These are phyloP conservation scores for Molanna angustata DNA, from an alignment of 2,888 invertebrate genomes.

Conservation along the genomic window DNA sequence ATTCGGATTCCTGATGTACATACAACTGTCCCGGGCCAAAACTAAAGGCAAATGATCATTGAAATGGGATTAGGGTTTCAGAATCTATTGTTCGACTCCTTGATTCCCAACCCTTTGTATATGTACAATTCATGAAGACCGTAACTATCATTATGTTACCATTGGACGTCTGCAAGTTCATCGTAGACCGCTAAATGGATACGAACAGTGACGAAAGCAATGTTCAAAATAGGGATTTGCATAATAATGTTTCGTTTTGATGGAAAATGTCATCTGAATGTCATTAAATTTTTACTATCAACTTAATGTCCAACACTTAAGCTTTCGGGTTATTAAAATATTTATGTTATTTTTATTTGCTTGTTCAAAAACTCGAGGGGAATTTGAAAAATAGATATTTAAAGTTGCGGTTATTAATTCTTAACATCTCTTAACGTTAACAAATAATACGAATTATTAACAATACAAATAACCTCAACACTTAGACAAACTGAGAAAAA, in stretches of 20 bases:
- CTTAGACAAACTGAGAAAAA: too few relatives aligned
- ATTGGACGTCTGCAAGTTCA: slow-evolving; percentile 19
- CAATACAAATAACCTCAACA: too few relatives aligned
- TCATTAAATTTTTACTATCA: too few relatives aligned
- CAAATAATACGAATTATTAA: too few relatives aligned
- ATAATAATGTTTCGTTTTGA: background rate
- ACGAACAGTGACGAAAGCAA: background rate
- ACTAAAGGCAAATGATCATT: slow-evolving; percentile 17
- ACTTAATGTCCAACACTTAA: too few relatives aligned
- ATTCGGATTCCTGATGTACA: slow-evolving; percentile 14
- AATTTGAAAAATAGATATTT: too few relatives aligned
- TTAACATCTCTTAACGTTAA: too few relatives aligned
- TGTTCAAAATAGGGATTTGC: background rate
- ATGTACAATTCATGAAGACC: slow-evolving; percentile 17
- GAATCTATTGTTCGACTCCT: slow-evolving; percentile 20
- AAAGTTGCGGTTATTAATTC: too few relatives aligned
- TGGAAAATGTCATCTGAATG: background rate
- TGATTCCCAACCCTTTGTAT: slow-evolving; percentile 20
- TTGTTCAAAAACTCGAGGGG: too few relatives aligned
- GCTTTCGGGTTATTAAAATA: too few relatives aligned
- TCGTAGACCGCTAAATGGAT: slow-evolving; percentile 13
- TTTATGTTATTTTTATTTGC: too few relatives aligned
- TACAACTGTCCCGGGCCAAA: slow-evolving; percentile 15
- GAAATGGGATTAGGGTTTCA: slow-evolving; percentile 30
- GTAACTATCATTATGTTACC: slow-evolving; percentile 26